Evolutionary conservation across 2,113 vertebrate species (phyloP).

Genomic region (Noctilio leporinus): DNA sequence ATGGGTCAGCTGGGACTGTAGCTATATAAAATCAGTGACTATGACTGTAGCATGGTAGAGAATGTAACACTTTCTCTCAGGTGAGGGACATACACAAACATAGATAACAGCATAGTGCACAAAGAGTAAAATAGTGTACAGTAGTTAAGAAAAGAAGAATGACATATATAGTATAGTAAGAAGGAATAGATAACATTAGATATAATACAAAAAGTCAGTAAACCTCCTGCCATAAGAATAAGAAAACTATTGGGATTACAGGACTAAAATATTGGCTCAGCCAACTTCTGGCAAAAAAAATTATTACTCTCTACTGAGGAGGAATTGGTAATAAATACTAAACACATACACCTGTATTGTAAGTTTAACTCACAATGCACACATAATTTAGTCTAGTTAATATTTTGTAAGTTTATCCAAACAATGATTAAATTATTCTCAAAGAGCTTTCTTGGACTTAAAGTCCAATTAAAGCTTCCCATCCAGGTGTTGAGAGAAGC

Average conservation of each 20-base stretch:
- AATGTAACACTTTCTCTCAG: neutral
- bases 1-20: neutral
- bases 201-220: neutral
- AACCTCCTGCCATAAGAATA: neutral
- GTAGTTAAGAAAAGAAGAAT: neutral
- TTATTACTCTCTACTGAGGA: neutral
- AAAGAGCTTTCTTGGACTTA: neutral
- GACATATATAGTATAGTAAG: neutral
- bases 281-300: neutral
- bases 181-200: neutral
- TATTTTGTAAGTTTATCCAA: slow-evolving; percentile 13
- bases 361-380: slow-evolving; percentile 29
- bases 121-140: neutral
- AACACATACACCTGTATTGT: neutral
- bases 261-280: neutral
- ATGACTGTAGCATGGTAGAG: neutral
- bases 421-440: neutral
- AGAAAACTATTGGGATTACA: neutral
- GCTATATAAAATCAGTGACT: neutral
- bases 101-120: neutral
- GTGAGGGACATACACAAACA: neutral
- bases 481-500: neutral
- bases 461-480: neutral
- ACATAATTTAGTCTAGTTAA: neutral
- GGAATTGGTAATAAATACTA: slow-evolving; percentile 18